A percentile compares a stretch with the other conserved stretches of the same genome.
These are phyloP conservation scores for Reticulitermes lucifugus DNA, from an alignment of 2,888 invertebrate species.

Conservation along the genomic window DNA sequence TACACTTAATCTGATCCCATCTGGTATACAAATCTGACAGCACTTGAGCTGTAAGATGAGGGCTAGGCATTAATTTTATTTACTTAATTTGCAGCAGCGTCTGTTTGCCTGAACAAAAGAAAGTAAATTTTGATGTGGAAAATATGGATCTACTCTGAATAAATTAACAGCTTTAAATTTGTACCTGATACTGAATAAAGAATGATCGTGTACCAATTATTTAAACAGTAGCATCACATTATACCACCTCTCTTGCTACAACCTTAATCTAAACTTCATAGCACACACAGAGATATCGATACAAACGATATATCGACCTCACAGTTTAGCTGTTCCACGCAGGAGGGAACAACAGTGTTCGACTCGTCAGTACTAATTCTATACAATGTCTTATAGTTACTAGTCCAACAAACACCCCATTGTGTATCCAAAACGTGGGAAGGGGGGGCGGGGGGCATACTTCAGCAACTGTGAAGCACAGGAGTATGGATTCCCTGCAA, in stretches of 20 bases:
- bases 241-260: too few relatives aligned
- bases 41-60: neutral
- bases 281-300: constrained; percentile 10
- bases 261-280: neutral
- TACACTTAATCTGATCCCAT: neutral
- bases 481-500: constrained; percentile 40
- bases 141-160: neutral
- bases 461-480: constrained; percentile 35
- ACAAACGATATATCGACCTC: constrained; percentile 17
- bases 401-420: constrained; percentile 42
- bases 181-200: neutral
- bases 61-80: constrained; percentile 1
- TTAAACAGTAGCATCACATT: neutral
- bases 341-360: neutral
- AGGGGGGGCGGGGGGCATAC: neutral
- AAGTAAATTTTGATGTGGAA: neutral
- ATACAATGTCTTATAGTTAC: constrained; percentile 39
- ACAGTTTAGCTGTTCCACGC: neutral
- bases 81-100: constrained; percentile 1
- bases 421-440: constrained; percentile 35
- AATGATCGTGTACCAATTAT: neutral
- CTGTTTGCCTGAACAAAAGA: neutral
- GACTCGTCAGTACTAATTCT: constrained; percentile 38
- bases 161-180: neutral
- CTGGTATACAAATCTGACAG: neutral